Percentiles rank a stretch among this genome's conserved stretches.
phyloP scores from a whole-genome alignment of 2,888 invertebrate genomes.

The Campoplex capitator region DNA sequence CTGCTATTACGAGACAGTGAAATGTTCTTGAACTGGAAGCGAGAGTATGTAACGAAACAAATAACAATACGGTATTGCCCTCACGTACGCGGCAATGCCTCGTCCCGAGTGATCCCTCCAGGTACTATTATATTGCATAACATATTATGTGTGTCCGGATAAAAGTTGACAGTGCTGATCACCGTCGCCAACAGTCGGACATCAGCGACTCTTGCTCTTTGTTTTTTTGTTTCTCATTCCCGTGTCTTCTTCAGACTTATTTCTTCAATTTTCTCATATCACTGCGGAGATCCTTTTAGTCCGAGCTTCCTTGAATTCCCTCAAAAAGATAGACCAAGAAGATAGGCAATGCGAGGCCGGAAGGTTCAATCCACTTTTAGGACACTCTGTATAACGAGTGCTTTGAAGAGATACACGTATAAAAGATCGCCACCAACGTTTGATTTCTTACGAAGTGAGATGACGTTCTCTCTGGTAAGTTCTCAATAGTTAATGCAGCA shows the following conservation, averaged over 20 bases:
- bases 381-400: neutral
- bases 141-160: slow-evolving; percentile 19
- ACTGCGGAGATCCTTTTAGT: slow-evolving; percentile 5
- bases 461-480: slow-evolving; percentile 57
- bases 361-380: slow-evolving; percentile 43
- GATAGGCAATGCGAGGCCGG: slow-evolving; percentile 19
- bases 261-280: neutral
- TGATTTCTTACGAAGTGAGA: slow-evolving; percentile 61
- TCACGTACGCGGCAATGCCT: slow-evolving; percentile 75
- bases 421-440: slow-evolving; percentile 51
- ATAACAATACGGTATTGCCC: slow-evolving; percentile 80
- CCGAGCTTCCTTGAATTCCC: slow-evolving; percentile 25
- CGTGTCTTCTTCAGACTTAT: neutral
- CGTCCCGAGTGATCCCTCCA: slow-evolving; percentile 68
- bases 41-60: slow-evolving; percentile 78
- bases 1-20: slow-evolving; percentile 14
- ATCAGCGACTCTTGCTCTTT: slow-evolving; percentile 60
- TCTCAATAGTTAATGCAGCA: slow-evolving; percentile 79
- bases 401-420: neutral
- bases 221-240: slow-evolving; percentile 43
- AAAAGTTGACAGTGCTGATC: slow-evolving; percentile 48
- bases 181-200: slow-evolving; percentile 74
- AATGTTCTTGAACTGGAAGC: slow-evolving; percentile 77
- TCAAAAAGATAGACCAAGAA: slow-evolving; percentile 30
- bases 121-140: slow-evolving; percentile 74